A percentile compares a stretch with the other conserved stretches of the same genome.
Evolutionary conservation across 2,113 vertebrate species (phyloP).

Genomic region (Cololabis saira): DNA sequence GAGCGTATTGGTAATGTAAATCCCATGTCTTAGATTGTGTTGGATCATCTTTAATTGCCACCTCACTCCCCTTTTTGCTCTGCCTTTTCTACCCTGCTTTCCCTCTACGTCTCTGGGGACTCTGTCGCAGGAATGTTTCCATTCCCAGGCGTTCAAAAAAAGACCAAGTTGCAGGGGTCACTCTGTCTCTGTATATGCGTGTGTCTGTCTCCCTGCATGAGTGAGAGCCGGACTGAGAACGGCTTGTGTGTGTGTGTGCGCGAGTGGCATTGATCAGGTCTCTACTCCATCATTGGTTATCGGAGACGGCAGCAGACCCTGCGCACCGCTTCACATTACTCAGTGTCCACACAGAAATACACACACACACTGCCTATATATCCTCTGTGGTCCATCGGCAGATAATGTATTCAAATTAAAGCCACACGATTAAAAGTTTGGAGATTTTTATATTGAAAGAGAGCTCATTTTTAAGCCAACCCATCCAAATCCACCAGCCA

Average conservation of each 20-base stretch:
- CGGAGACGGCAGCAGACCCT: slow-evolving; percentile 38
- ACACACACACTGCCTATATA: background rate
- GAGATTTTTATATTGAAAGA: background rate
- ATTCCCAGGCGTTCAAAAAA: slow-evolving; percentile 74
- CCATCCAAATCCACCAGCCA: background rate
- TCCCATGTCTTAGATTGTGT: slow-evolving; percentile 2
- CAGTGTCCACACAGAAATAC: slow-evolving; percentile 36
- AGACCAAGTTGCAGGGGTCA: slow-evolving; percentile 54
- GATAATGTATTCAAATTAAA: slow-evolving; percentile 44
- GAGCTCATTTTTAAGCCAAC: background rate
- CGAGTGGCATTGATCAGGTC: slow-evolving; percentile 53
- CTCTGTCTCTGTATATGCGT: slow-evolving; percentile 36
- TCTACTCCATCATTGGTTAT: slow-evolving; percentile 68
- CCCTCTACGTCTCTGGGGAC: slow-evolving; percentile 50
- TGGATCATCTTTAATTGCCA: slow-evolving; percentile 12
- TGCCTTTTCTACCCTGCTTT: slow-evolving; percentile 21
- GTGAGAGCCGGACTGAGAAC: slow-evolving; percentile 1
- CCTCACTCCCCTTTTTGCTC: slow-evolving; percentile 7
- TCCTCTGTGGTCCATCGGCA: slow-evolving; percentile 4
- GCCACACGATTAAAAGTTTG: slow-evolving; percentile 22
- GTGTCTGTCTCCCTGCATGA: slow-evolving; percentile 6
- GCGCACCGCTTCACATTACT: slow-evolving; percentile 44
- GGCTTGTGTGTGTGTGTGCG: slow-evolving; percentile 5
- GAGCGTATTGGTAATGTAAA: background rate
- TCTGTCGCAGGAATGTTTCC: slow-evolving; percentile 72